phyloP scores from a whole-genome alignment of 2,113 vertebrate genomes.

The Chroicocephalus ridibundus region DNA sequence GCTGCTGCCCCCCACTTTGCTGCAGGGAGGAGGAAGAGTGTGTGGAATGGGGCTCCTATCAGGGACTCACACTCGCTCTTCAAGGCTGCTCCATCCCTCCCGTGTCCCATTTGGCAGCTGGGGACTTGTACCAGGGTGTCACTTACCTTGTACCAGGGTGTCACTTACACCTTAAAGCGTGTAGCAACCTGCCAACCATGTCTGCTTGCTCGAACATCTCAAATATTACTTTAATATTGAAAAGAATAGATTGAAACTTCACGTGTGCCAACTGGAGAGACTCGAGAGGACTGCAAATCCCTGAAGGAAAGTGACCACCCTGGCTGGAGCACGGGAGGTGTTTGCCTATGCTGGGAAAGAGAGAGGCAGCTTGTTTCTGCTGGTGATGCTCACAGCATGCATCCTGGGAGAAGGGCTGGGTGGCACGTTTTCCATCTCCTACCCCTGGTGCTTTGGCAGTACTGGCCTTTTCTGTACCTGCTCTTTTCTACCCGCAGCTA shows the following conservation, averaged over 20 bases:
- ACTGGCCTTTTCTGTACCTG: not conserved
- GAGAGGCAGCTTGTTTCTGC: not conserved
- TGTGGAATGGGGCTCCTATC: not conserved
- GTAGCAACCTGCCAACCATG: accelerated
- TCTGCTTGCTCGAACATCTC: not conserved
- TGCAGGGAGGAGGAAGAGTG: not conserved
- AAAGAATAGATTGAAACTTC: not conserved
- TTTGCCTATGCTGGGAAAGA: not conserved
- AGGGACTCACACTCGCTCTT: not conserved
- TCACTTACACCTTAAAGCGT: not conserved
- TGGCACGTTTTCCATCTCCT: not conserved
- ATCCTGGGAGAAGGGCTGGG: not conserved
- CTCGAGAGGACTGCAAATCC: accelerated
- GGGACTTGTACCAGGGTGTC: accelerated
- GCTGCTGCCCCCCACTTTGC: accelerated
- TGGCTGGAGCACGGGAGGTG: not conserved
- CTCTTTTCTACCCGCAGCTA: accelerated
- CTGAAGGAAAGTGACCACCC: not conserved
- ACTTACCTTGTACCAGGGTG: not conserved
- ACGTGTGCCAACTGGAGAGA: not conserved
- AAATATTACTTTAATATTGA: not conserved
- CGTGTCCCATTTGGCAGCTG: not conserved
- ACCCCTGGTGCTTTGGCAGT: not conserved
- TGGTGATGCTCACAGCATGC: not conserved
- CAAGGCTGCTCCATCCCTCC: not conserved